Conservation (phyloP, 2,888 invertebrate species). For the Dione juno region DNA sequence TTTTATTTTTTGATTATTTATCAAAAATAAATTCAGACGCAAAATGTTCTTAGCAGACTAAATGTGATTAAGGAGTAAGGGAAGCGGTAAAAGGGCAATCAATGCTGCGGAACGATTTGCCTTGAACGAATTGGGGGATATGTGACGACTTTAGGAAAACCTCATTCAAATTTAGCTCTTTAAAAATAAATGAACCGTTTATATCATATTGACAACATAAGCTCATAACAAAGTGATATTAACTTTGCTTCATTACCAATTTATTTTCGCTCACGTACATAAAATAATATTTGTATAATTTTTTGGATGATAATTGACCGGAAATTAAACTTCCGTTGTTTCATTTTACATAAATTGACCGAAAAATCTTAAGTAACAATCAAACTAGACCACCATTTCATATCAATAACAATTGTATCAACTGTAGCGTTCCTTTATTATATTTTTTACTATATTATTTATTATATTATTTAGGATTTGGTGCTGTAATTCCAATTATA, state of each 20-base stretch:
- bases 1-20: neutral
- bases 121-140: slow-evolving; percentile 15
- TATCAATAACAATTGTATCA: too few species aligned
- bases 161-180: neutral
- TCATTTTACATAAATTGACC: neutral
- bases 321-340: neutral
- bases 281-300: neutral
- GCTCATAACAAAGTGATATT: neutral
- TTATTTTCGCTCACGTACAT: neutral
- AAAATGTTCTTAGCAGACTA: neutral
- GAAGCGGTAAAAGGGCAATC: slow-evolving; percentile 29
- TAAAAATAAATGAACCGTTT: neutral
- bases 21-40: slow-evolving; percentile 9
- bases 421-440: too few species aligned
- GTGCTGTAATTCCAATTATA: too few species aligned
- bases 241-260: neutral
- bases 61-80: slow-evolving; percentile 21
- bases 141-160: neutral
- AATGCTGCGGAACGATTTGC: slow-evolving; percentile 18
- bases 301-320: neutral
- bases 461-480: too few species aligned
- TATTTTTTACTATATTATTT: too few species aligned
- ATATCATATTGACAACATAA: neutral
- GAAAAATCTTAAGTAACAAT: neutral
- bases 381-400: too few species aligned